Percentiles rank a stretch among this genome's conserved stretches.
phyloP scores from a whole-genome alignment of 2,113 vertebrate genomes.

The Upupa epops region DNA sequence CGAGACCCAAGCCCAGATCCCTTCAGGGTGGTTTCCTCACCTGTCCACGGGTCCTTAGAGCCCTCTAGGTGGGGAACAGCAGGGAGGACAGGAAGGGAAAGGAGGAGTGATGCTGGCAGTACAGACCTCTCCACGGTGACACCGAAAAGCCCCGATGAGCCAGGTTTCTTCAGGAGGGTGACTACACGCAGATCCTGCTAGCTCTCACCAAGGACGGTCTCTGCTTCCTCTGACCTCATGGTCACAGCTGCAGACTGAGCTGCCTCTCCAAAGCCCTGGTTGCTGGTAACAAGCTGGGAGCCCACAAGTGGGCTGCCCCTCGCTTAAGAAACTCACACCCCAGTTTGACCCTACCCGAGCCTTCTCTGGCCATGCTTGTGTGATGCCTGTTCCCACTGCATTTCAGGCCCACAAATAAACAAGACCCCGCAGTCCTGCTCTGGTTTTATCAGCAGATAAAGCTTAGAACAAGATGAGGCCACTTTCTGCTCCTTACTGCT shows the following conservation, averaged over 20 bases:
- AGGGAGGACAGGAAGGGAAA: neutral
- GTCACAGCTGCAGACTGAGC: rapidly evolving
- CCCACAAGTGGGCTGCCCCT: rapidly evolving
- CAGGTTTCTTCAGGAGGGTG: neutral
- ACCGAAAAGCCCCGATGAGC: neutral
- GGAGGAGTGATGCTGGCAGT: neutral
- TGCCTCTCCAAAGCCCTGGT: neutral
- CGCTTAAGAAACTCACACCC: neutral
- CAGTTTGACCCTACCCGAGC: rapidly evolving
- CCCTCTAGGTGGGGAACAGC: neutral
- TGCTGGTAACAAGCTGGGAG: rapidly evolving
- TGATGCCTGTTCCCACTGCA: neutral
- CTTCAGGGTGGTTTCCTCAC: neutral
- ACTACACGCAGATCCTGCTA: neutral
- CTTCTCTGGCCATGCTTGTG: neutral
- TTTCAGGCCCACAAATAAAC: neutral
- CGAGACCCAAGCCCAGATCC: neutral
- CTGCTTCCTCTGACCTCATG: neutral
- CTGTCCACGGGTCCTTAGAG: neutral
- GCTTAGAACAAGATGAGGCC: rapidly evolving
- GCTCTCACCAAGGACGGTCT: neutral
- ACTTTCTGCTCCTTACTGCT: neutral
- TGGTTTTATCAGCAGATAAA: neutral
- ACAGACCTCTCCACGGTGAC: rapidly evolving
- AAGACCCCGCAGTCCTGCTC: neutral